These are phyloP conservation scores for Sinosuthora webbiana DNA, from an alignment of 2,113 vertebrate genomes.

Conservation along the genomic window DNA sequence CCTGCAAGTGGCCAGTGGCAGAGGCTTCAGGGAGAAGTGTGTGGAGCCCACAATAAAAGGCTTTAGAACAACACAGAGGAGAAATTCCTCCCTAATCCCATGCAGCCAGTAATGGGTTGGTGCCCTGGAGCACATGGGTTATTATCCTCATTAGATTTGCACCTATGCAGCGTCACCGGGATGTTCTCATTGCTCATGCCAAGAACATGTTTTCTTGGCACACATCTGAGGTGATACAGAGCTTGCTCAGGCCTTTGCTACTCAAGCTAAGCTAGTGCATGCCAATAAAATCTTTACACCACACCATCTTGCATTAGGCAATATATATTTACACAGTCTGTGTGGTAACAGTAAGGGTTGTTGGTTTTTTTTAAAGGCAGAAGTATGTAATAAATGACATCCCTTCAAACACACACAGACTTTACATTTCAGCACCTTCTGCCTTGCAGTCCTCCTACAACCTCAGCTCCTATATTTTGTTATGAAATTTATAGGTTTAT, in stretches of 20 bases:
- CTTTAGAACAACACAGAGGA: background rate
- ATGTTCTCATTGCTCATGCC: constrained; percentile 42
- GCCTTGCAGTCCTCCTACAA: constrained; percentile 61
- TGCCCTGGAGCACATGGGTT: constrained; percentile 1
- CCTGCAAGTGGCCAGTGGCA: background rate
- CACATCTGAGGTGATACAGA: constrained; percentile 13
- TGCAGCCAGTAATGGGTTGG: constrained; percentile 2
- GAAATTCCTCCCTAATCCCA: constrained; percentile 45
- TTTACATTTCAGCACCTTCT: constrained; percentile 60
- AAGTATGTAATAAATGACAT: constrained; percentile 63
- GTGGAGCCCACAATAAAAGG: background rate
- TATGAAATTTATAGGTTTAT: constrained; percentile 65
- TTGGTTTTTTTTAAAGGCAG: constrained; percentile 38
- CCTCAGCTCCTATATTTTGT: constrained; percentile 52
- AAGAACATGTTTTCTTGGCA: constrained; percentile 52
- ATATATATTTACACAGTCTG: constrained; percentile 43
- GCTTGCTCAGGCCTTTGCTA: constrained; percentile 33
- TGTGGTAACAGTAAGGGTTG: constrained; percentile 48
- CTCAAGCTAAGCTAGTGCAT: constrained; percentile 27
- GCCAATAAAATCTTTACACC: constrained; percentile 56
- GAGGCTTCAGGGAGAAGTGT: background rate
- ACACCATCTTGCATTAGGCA: constrained; percentile 18
- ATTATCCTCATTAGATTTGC: constrained; percentile 58
- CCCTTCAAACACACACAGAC: constrained; percentile 55
- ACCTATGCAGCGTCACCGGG: constrained; percentile 19